phyloP scores from a whole-genome alignment of 2,113 vertebrate species.

The Chitala chitala region DNA sequence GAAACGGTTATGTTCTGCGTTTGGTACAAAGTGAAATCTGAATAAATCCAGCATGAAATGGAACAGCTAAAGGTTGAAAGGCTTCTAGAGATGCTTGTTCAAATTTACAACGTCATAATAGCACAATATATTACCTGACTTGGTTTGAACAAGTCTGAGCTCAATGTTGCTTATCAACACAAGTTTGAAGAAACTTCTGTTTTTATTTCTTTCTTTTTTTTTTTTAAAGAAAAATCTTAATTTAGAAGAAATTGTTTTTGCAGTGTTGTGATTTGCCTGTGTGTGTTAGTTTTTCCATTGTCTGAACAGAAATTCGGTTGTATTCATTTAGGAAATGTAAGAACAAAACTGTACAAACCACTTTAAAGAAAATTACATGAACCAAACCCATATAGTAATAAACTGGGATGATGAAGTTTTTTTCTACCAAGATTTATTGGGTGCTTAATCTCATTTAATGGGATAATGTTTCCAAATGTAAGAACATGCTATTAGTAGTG shows the following conservation, averaged over 20 bases:
- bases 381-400: slow-evolving; percentile 19
- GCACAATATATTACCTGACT: background rate
- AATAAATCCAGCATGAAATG: no score
- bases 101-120: background rate
- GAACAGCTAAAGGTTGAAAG: background rate
- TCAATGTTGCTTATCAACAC: background rate
- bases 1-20: no score
- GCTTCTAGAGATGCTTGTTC: background rate
- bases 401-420: slow-evolving; percentile 1
- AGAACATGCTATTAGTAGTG: no score
- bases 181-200: background rate
- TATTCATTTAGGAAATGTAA: slow-evolving; percentile 16
- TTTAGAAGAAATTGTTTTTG: background rate
- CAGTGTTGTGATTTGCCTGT: slow-evolving; percentile 5
- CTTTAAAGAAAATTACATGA: slow-evolving; percentile 14
- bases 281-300: background rate
- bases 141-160: background rate
- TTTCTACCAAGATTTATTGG: slow-evolving; percentile 4
- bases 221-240: slow-evolving; percentile 16
- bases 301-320: background rate
- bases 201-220: no score
- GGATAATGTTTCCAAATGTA: no score
- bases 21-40: no score
- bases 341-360: background rate
- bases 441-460: background rate